These are phyloP conservation scores for Temnothorax curvispinosus DNA, from an alignment of 1,140 invertebrate genomes.

Conservation along the genomic window DNA sequence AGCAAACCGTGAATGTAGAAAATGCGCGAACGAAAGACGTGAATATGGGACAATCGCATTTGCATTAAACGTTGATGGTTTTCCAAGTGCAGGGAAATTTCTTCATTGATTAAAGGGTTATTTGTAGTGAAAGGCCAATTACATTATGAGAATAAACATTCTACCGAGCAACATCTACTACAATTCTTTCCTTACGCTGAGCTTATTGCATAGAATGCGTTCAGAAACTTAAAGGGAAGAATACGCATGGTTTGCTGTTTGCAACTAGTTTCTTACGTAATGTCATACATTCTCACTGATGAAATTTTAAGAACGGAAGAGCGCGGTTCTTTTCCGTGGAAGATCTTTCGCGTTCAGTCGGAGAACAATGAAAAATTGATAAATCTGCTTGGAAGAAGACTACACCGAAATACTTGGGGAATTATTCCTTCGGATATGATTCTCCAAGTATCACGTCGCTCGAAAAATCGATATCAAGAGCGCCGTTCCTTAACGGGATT, in stretches of 20 bases:
- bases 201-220: background rate
- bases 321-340: background rate
- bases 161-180: background rate
- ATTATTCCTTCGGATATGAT: background rate
- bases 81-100: background rate
- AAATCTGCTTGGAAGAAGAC: background rate
- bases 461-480: constrained; percentile 19
- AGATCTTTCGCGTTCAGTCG: background rate
- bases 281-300: background rate
- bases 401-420: background rate
- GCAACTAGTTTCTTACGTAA: background rate
- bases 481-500: background rate
- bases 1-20: background rate
- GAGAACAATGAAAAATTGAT: constrained; percentile 12
- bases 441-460: background rate
- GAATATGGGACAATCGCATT: background rate
- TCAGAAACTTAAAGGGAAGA: background rate
- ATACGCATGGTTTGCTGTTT: background rate
- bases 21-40: background rate
- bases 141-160: constrained; percentile 12
- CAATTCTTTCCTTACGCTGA: background rate
- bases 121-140: background rate
- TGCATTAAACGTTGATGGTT: constrained; percentile 12
- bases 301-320: background rate
- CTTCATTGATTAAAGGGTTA: constrained; percentile 10